These are phyloP conservation scores for Drosophila pachea DNA, from an alignment of 1,140 invertebrate species.

Conservation along the genomic window DNA sequence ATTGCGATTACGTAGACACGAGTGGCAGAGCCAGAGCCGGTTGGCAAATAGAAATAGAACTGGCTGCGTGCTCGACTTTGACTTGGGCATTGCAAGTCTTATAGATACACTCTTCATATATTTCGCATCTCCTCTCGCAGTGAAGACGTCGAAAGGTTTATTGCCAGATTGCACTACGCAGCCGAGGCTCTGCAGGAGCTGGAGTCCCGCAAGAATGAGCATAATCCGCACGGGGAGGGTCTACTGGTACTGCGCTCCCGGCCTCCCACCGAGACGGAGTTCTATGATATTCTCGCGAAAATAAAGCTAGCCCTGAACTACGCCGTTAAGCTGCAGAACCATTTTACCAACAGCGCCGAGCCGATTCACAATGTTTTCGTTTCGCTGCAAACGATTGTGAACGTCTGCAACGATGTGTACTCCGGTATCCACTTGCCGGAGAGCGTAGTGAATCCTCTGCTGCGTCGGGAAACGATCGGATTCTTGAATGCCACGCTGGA, in stretches of 20 bases:
- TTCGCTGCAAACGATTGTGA: conserved; percentile 65
- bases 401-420: conserved; percentile 72
- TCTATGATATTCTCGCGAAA: conserved; percentile 71
- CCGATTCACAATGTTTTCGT: conserved; percentile 69
- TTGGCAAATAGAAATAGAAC: too few species aligned
- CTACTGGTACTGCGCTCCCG: conserved; percentile 64
- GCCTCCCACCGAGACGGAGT: conserved; percentile 70
- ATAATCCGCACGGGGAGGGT: conserved; percentile 72
- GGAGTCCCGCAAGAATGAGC: conserved; percentile 63
- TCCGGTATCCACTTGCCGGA: conserved; percentile 52
- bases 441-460: conserved; percentile 64
- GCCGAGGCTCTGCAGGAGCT: conserved; percentile 68
- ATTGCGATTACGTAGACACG: too few species aligned
- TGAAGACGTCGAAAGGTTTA: conserved; percentile 72
- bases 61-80: too few species aligned
- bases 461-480: conserved; percentile 62
- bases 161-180: conserved; percentile 70
- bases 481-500: conserved; percentile 54
- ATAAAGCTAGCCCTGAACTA: conserved; percentile 66
- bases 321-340: conserved; percentile 62
- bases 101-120: too few species aligned
- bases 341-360: conserved; percentile 57
- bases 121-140: conserved; percentile 1
- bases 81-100: too few species aligned
- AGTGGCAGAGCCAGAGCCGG: too few species aligned